A percentile compares a stretch with the other conserved stretches of the same genome.
phyloP scores from a whole-genome alignment of 1,140 invertebrate species.

The Teleogryllus occipitalis region DNA sequence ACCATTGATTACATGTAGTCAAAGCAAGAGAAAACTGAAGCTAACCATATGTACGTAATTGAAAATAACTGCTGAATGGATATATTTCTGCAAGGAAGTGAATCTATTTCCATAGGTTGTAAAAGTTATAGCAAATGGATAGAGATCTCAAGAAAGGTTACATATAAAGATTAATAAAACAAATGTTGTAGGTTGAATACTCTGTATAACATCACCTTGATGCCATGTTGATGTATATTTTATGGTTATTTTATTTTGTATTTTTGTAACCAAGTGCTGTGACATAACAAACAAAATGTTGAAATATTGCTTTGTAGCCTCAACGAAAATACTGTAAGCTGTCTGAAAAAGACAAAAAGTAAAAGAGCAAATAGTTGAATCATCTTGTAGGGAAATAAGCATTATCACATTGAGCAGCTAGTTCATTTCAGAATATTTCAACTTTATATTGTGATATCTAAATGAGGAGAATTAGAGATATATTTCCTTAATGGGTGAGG shows the following conservation, averaged over 20 bases:
- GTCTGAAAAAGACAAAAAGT: not conserved
- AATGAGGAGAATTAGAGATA: constrained; percentile 6
- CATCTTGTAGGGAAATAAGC: not conserved
- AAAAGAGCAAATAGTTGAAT: constrained; percentile 12
- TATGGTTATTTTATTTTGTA: constrained; percentile 24
- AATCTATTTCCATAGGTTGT: not conserved
- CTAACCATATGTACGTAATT: not conserved
- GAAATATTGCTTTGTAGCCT: constrained; percentile 20
- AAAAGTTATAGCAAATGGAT: not conserved
- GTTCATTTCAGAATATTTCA: constrained; percentile 19
- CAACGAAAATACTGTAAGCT: constrained; percentile 11
- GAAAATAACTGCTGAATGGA: constrained; percentile 12
- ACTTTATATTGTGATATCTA: constrained; percentile 13
- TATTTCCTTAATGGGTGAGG: not conserved
- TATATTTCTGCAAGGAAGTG: not conserved
- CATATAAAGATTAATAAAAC: not conserved
- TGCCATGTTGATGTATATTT: constrained; percentile 24
- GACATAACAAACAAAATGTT: constrained; percentile 17
- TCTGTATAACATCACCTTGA: constrained; percentile 16
- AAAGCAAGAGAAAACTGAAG: not conserved
- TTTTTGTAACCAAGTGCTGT: constrained; percentile 25
- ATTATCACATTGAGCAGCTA: constrained; percentile 10
- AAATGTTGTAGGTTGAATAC: constrained; percentile 10
- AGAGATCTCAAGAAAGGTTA: not conserved
- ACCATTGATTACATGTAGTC: constrained; percentile 7